These are phyloP conservation scores for Platyura marginata DNA, from an alignment of 1,140 invertebrate genomes.

Conservation along the genomic window DNA sequence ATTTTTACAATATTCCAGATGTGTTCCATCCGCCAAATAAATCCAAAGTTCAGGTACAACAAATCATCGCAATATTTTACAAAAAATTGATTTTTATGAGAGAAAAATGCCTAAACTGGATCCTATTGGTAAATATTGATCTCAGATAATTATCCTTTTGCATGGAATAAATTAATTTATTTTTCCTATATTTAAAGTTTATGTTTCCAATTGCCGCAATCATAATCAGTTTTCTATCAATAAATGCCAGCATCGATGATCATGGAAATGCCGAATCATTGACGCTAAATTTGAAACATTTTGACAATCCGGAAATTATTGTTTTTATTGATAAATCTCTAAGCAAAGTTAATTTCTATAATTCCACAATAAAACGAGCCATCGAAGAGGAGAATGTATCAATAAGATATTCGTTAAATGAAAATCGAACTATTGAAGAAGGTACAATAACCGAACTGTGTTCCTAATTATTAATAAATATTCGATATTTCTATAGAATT, in stretches of 20 bases:
- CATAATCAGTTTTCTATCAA: background rate
- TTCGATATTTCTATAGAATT: background rate
- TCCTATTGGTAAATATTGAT: slow-evolving; percentile 12
- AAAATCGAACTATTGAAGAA: too few species aligned
- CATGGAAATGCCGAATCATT: background rate
- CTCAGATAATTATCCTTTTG: background rate
- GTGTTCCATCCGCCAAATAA: too few species aligned
- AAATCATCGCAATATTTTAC: slow-evolving; percentile 16
- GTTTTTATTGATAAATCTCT: too few species aligned
- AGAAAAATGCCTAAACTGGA: slow-evolving; percentile 12
- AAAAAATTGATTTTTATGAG: slow-evolving; percentile 17
- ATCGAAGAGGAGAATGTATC: too few species aligned
- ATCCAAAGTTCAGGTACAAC: too few species aligned
- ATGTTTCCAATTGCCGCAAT: slow-evolving; percentile 9
- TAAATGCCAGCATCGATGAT: background rate
- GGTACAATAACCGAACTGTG: too few species aligned
- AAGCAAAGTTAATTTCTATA: too few species aligned
- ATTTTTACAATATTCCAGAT: too few species aligned
- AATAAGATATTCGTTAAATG: too few species aligned
- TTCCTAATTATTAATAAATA: too few species aligned
- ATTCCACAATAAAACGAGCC: too few species aligned
- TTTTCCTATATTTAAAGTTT: slow-evolving; percentile 7
- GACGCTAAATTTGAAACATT: background rate
- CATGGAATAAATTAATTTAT: background rate
- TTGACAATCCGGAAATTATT: background rate